These are phyloP conservation scores for Phainopepla nitens DNA, from an alignment of 2,113 vertebrate genomes.

Conservation along the genomic window DNA sequence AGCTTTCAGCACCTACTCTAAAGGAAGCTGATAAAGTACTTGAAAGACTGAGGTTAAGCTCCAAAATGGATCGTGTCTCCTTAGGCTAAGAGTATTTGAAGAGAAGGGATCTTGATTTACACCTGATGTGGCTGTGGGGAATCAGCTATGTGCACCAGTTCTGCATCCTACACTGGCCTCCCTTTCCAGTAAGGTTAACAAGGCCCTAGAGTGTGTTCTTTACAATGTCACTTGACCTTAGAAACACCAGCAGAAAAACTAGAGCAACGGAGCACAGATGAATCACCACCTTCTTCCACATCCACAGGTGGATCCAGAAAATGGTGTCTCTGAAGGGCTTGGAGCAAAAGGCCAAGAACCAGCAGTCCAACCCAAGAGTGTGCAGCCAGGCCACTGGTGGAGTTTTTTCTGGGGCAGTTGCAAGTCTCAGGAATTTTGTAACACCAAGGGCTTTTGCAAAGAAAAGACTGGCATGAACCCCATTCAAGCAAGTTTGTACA, in stretches of 20 bases:
- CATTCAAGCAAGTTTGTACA: background rate
- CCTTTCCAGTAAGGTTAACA: background rate
- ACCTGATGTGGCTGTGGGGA: background rate
- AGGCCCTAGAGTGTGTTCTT: background rate
- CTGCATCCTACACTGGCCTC: background rate
- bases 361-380: background rate
- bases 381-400: background rate
- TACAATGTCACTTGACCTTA: background rate
- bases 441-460: background rate
- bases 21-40: background rate
- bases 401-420: background rate
- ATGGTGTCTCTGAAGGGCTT: fast-evolving
- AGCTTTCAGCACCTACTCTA: background rate
- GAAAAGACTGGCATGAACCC: background rate
- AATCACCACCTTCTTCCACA: background rate
- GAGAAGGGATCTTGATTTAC: background rate
- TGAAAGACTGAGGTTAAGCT: background rate
- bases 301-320: background rate
- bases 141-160: background rate
- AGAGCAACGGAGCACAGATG: background rate
- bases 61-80: background rate
- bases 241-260: background rate
- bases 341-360: background rate
- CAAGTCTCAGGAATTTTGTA: background rate
- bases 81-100: background rate